Evolutionary conservation across 2,888 invertebrate genomes (phyloP), one percentile per base, ranked within the genome.

Genomic region (Megamerina dolium): DNA sequence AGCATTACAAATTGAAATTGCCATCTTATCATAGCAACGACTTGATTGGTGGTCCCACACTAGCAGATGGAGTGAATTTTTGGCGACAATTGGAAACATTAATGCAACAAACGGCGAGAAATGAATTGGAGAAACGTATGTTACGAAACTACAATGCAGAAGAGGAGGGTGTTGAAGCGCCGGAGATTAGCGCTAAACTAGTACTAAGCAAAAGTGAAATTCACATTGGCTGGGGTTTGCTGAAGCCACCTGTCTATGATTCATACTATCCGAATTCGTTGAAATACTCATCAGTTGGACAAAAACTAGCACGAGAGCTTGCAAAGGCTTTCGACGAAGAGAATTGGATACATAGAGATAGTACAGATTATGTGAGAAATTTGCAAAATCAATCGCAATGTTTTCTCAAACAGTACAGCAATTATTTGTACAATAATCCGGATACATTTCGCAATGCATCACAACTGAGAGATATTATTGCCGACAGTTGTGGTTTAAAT

Each of bases 241-340:
- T 69, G 12, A 66, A 69, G 36, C 37, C 56, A 9, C 66, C 69
- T 1, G 59, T 57, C 50, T 69, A 65, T 43, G 59, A 56, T n/a
- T 53, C 49, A 26, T 42, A 36, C 18, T 68, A 65, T 29, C 55
- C 66, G 1, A 53, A 50, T 4, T 54, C 67, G 0, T 13, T 65
- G 2, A 60, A 66, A 31, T 65, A 57, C 19, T 56, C 65, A 1
- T 36, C 59, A 6, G 16, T 65, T 6, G 65, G 67, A 0, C 58
- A 61, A 3, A 51, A 56, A 2, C 13, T 65, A 30, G 65, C 63
- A 26, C 53, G 55, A 2, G 59, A 61, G 10, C 41, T 65, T 1
- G 35, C 59, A 0, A 52, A 47, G 35, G 62, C 59, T 10, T 35
- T 39, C n/a, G 68, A 68, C 38, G 58, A 61, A 37, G 55, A 60